These are phyloP conservation scores for Sebastes diploproa DNA, from an alignment of 2,797 vertebrate genomes.

Conservation along the genomic window DNA sequence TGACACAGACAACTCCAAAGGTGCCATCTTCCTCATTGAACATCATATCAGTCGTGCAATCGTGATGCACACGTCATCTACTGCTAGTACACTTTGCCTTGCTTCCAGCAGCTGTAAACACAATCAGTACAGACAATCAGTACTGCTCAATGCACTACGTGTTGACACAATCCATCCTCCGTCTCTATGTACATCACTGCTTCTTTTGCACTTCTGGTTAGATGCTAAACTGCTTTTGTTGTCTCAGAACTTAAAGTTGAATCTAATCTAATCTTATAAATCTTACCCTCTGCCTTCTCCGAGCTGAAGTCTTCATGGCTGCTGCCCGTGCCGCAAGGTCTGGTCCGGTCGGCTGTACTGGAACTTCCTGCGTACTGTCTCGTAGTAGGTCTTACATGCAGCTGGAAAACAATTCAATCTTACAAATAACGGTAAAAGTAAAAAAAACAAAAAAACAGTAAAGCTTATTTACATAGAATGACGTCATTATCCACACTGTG, in stretches of 20 bases:
- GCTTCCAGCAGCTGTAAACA: not conserved
- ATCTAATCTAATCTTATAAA: not conserved
- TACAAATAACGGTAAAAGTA: not conserved
- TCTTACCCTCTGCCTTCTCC: not conserved
- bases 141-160: not conserved
- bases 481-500: not conserved
- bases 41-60: not conserved
- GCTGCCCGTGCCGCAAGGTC: not conserved
- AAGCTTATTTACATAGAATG: not conserved
- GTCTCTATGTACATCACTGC: not conserved
- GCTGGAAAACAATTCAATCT: not conserved
- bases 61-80: not conserved
- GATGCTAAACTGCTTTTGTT: not conserved
- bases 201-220: conserved; percentile 9
- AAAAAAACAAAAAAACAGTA: not conserved
- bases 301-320: not conserved
- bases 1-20: not conserved
- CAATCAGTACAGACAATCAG: not conserved
- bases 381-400: not conserved
- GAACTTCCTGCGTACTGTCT: not conserved
- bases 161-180: not conserved
- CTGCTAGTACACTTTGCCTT: not conserved
- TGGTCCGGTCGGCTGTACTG: not conserved
- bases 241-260: too few relatives aligned
- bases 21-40: not conserved